These are phyloP conservation scores for Neodiprion lecontei DNA, from an alignment of 1,140 invertebrate species.

Conservation along the genomic window DNA sequence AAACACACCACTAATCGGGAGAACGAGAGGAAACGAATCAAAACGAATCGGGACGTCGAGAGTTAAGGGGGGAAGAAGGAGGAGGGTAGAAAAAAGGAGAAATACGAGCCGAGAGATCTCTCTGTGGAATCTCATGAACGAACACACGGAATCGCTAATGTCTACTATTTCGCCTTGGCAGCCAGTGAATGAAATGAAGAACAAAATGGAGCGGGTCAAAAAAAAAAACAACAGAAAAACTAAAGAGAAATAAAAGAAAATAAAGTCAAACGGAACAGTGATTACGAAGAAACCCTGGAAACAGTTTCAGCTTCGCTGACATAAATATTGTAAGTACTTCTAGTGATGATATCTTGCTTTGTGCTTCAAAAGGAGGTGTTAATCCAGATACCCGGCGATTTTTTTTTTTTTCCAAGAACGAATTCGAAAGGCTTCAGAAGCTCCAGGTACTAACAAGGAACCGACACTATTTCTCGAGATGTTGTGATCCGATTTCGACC, in stretches of 20 bases:
- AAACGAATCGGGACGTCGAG: not conserved
- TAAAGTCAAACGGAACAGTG: not conserved
- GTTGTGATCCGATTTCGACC: too few relatives aligned
- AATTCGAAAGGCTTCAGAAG: not conserved
- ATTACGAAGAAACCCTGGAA: not conserved
- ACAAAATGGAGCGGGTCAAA: not conserved
- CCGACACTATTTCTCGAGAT: too few relatives aligned
- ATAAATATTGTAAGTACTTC: not conserved
- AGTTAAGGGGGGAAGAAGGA: not conserved
- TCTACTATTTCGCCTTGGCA: not conserved
- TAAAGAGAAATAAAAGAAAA: not conserved
- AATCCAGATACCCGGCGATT: not conserved
- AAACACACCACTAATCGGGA: not conserved
- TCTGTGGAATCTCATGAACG: not conserved
- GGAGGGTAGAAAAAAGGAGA: not conserved
- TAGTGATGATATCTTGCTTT: not conserved
- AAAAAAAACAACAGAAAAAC: too few relatives aligned
- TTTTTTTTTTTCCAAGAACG: too few relatives aligned
- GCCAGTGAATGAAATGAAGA: too few relatives aligned
- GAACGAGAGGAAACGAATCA: not conserved
- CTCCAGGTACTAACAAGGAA: not conserved
- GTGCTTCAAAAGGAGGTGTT: not conserved
- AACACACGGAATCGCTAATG: not conserved
- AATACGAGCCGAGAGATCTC: constrained; percentile 1
- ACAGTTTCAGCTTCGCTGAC: not conserved